phyloP scores from a whole-genome alignment of 2,888 invertebrate species.

The Synanthedon formicaeformis region DNA sequence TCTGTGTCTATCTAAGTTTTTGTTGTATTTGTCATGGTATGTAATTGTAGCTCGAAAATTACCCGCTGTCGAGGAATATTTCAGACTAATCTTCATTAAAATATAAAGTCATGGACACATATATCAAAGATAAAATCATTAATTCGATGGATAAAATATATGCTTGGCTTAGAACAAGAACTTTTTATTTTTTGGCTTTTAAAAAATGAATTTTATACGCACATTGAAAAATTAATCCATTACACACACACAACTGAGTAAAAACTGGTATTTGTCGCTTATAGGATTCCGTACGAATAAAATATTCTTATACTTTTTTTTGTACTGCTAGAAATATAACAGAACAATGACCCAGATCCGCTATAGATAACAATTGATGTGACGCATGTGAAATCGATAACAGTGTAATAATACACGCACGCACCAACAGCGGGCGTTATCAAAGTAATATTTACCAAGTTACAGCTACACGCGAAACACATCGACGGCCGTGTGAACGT shows the following conservation, averaged over 20 bases:
- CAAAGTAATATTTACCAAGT: constrained; percentile 58
- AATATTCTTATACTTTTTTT: no score
- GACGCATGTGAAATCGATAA: constrained; percentile 69
- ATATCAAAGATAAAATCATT: no score
- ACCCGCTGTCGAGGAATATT: not conserved
- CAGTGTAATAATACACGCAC: constrained; percentile 46
- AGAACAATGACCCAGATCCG: constrained; percentile 69
- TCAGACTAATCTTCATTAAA: not conserved
- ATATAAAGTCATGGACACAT: not conserved
- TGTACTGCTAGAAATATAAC: constrained; percentile 33
- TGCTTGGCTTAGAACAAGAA: no score
- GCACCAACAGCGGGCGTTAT: constrained; percentile 50
- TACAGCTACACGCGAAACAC: constrained; percentile 51
- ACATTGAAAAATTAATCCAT: no score
- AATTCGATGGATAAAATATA: no score
- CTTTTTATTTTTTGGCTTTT: no score
- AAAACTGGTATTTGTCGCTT: no score
- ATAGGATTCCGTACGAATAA: no score
- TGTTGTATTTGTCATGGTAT: not conserved
- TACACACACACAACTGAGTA: no score
- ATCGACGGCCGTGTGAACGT: constrained; percentile 41
- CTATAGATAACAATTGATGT: constrained; percentile 63
- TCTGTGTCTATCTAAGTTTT: not conserved
- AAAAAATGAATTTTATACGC: no score
- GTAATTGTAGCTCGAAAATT: not conserved